Conservation (phyloP, 2,797 vertebrate species). For the Alectoris magna region DNA sequence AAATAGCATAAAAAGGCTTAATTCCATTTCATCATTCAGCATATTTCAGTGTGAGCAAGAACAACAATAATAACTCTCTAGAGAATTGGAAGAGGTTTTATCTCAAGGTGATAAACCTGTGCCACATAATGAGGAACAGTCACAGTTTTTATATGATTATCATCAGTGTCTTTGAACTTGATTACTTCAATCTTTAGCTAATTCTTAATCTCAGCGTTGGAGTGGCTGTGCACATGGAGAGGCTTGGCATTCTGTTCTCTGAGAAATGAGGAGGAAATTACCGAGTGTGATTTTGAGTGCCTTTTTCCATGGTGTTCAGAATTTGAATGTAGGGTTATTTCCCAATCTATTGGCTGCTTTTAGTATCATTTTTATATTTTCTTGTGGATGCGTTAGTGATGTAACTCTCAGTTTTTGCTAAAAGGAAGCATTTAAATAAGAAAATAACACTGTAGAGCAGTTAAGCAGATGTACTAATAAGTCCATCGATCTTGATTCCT, state of each 20-base stretch:
- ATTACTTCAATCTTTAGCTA: neutral
- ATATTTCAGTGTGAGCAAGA: neutral
- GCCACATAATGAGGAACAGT: neutral
- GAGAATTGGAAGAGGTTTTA: neutral
- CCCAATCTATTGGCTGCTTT: neutral
- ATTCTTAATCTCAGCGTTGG: neutral
- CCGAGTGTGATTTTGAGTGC: neutral
- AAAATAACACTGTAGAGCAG: neutral
- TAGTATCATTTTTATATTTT: neutral
- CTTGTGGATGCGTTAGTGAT: neutral
- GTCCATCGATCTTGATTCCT: neutral
- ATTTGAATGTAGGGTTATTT: neutral
- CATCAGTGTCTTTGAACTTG: neutral
- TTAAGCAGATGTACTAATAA: neutral
- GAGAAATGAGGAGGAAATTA: neutral
- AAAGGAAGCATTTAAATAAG: neutral
- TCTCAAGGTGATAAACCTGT: neutral
- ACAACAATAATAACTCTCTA: neutral
- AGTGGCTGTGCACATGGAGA: neutral
- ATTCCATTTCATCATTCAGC: neutral
- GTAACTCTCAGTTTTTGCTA: neutral
- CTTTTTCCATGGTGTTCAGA: neutral
- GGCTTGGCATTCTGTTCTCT: neutral
- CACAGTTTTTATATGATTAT: neutral
- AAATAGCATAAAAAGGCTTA: neutral